Conservation (phyloP, 2,113 vertebrate genomes). For the Irena cyanogastra region DNA sequence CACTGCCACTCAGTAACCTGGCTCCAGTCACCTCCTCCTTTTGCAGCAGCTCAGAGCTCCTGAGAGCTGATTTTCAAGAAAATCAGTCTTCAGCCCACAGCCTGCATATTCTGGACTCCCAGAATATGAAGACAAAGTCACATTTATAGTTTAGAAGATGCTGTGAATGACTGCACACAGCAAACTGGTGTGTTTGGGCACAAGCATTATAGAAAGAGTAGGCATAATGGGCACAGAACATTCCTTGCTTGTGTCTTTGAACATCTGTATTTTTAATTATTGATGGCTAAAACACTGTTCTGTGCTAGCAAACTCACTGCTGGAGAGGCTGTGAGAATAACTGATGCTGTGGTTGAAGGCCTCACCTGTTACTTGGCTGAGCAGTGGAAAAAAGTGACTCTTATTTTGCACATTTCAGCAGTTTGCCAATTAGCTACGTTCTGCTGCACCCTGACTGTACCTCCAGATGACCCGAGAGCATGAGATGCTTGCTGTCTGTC, state of each 20-base stretch:
- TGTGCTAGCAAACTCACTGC: neutral
- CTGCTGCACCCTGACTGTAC: neutral
- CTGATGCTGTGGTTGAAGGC: neutral
- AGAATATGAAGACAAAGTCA: neutral
- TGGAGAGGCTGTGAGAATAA: neutral
- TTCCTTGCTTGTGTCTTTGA: neutral
- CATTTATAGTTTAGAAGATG: neutral
- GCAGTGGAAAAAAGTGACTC: neutral
- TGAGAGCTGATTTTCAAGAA: neutral
- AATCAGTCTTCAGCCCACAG: neutral
- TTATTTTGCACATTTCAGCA: neutral
- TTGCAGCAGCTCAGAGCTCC: neutral
- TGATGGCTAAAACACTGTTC: neutral
- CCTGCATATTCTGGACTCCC: neutral
- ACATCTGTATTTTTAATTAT: conserved; percentile 30
- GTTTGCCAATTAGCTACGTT: neutral
- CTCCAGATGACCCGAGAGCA: neutral
- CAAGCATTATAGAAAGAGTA: neutral
- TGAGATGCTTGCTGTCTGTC: neutral
- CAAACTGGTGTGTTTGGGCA: conserved; percentile 3
- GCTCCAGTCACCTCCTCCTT: neutral
- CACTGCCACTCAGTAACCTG: neutral
- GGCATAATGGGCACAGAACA: neutral
- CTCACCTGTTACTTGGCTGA: neutral
- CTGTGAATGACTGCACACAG: neutral